Evolutionary conservation across 1,140 invertebrate genomes (phyloP).

Genomic region (Bombus affinis): DNA sequence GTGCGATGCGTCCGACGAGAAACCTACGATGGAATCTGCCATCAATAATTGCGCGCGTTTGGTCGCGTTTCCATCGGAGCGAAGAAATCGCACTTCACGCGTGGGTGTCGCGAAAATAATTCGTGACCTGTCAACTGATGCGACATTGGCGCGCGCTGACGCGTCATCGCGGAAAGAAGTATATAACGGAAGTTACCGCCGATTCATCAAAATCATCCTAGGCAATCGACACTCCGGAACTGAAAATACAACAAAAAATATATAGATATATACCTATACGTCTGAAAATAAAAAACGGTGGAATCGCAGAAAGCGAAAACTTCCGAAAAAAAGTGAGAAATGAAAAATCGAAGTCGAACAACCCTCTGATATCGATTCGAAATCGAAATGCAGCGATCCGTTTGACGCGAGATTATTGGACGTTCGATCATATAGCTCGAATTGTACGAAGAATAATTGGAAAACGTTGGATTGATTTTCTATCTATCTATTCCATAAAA

Average conservation of each 20-base stretch:
- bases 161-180: conserved; percentile 37
- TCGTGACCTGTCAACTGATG: conserved; percentile 36
- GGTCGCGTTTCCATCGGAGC: background rate
- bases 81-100: conserved; percentile 17
- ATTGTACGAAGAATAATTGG: background rate
- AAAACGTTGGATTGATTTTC: too few relatives aligned
- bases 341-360: background rate
- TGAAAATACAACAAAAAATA: background rate
- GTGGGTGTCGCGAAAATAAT: conserved; percentile 32
- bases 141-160: conserved; percentile 24
- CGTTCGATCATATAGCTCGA: background rate
- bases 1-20: too few relatives aligned
- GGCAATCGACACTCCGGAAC: conserved; percentile 23
- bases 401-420: background rate
- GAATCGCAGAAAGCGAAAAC: background rate
- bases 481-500: background rate
- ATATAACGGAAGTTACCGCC: conserved; percentile 38
- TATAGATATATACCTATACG: background rate
- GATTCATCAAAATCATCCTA: conserved; percentile 45
- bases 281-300: background rate
- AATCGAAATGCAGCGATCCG: background rate
- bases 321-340: background rate
- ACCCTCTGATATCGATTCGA: background rate
- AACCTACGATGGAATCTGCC: background rate
- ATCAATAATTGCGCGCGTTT: conserved; percentile 21